These are phyloP conservation scores for Bombylius discolor DNA, from an alignment of 2,888 invertebrate genomes.

Conservation along the genomic window DNA sequence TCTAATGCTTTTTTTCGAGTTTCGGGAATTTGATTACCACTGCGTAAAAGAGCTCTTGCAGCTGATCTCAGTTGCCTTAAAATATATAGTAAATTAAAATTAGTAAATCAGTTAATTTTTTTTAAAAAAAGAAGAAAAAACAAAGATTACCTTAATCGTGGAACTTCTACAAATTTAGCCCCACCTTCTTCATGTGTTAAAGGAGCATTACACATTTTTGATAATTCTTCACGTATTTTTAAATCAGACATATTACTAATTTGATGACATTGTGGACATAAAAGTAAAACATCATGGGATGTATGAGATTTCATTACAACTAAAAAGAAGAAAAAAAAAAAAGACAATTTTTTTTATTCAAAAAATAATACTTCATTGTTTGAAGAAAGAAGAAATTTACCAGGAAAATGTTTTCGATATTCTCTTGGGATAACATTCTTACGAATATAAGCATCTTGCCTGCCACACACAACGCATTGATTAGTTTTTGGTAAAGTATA, in stretches of 20 bases:
- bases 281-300: slow-evolving; percentile 64
- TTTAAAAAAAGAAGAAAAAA: neutral
- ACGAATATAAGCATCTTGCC: slow-evolving; percentile 49
- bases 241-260: slow-evolving; percentile 52
- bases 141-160: slow-evolving; percentile 22
- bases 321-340: slow-evolving; percentile 28
- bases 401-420: slow-evolving; percentile 63
- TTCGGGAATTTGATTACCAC: slow-evolving; percentile 40
- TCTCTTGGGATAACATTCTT: slow-evolving; percentile 76
- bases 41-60: slow-evolving; percentile 43
- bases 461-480: slow-evolving; percentile 68
- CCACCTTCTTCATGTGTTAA: slow-evolving; percentile 32
- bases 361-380: neutral
- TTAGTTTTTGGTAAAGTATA: slow-evolving; percentile 60
- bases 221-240: slow-evolving; percentile 45
- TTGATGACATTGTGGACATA: slow-evolving; percentile 61
- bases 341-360: neutral
- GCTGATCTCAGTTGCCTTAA: slow-evolving; percentile 44
- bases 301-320: slow-evolving; percentile 65
- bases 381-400: slow-evolving; percentile 29
- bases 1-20: slow-evolving; percentile 39
- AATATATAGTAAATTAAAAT: too few relatives aligned
- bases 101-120: too few relatives aligned
- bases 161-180: slow-evolving; percentile 32
- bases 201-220: slow-evolving; percentile 50